Base-by-base conservation (phyloP, 2,113 vertebrate species). In the Alethe castanea region DNA sequence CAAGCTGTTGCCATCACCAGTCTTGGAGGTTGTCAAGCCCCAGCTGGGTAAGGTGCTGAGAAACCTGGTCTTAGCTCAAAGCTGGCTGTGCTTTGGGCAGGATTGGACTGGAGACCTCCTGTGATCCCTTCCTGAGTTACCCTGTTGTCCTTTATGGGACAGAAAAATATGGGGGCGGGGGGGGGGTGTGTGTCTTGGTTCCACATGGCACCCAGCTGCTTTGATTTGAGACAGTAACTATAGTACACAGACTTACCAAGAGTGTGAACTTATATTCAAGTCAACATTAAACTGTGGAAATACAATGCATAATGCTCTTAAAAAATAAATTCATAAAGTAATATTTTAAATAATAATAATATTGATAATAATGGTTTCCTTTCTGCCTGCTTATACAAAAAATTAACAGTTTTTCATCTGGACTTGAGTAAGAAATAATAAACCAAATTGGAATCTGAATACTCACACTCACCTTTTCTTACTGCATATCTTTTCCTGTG, bases 31-130 rank as follows among this genome's bases (percentile, higher is more conserved):
- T 73, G 25, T 45, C 1, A 9, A 35, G 12, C 11, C 19, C 4
- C 40, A 61, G 0, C 8, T 42, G 33, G 13, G 7, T 54, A 56
- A 54, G 6, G 20, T 9, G 3, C 28, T 31, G 24, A 36, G 38
- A 31, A 81, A 11, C 15, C 22, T 28, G 19, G 22, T 60, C 35
- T 64, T 44, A 54, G 50, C 28, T 60, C 22, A 71, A 28, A 70
- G 23, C 12, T 76, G 47, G 1, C 42, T 70, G 11, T 42, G 26
- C 44, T 76, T 38, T 31, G 35, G 12, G 7, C 8, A 25, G 24
- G 19, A 4, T 19, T 54, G 33, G 3, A 20, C 26, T 11, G 56
- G 38, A 69, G 81, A 59, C 38, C 18, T 59, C n/a, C 26, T 15
- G 22, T 23, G 18, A 8, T 31, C 65, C 45, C n/a, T 29, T 35